phyloP scores from a whole-genome alignment of 2,888 invertebrate species.

The Oxycera nigricornis region DNA sequence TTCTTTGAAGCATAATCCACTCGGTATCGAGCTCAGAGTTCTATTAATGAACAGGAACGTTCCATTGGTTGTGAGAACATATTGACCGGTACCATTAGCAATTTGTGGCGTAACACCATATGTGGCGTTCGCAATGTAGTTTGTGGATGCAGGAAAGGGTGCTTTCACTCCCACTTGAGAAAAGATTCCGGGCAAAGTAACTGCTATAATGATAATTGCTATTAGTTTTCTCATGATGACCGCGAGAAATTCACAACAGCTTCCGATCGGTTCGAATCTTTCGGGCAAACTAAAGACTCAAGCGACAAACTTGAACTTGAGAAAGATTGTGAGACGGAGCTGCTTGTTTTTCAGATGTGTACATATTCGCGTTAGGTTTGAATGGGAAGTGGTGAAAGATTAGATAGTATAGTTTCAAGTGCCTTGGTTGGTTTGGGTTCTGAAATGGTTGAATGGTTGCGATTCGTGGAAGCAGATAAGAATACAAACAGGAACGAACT shows the following conservation, averaged over 20 bases:
- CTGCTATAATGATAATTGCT: neutral
- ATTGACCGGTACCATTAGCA: slow-evolving; percentile 47
- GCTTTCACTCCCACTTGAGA: slow-evolving; percentile 44
- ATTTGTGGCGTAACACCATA: neutral
- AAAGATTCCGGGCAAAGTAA: slow-evolving; percentile 1
- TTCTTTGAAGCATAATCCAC: slow-evolving; percentile 59
- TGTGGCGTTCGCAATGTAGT: neutral
- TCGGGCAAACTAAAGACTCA: slow-evolving; percentile 23
- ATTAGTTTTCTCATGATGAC: slow-evolving; percentile 27
- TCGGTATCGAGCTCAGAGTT: slow-evolving; percentile 58
- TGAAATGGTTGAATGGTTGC: neutral
- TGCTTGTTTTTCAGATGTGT: neutral
- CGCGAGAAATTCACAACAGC: neutral
- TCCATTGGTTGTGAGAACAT: slow-evolving; percentile 51
- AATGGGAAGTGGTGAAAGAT: slow-evolving; percentile 27
- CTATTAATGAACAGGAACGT: slow-evolving; percentile 58
- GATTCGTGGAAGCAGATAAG: too few relatives aligned
- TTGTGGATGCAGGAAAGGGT: slow-evolving; percentile 15
- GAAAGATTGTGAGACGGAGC: neutral
- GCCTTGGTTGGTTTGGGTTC: neutral
- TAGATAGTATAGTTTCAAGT: neutral
- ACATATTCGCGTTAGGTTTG: slow-evolving; percentile 25
- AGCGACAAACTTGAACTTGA: slow-evolving; percentile 32
- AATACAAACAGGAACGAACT: too few relatives aligned
- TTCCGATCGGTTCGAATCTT: neutral